Conservation (phyloP, 2,888 invertebrate genomes). For the Harpalus rufipes region DNA sequence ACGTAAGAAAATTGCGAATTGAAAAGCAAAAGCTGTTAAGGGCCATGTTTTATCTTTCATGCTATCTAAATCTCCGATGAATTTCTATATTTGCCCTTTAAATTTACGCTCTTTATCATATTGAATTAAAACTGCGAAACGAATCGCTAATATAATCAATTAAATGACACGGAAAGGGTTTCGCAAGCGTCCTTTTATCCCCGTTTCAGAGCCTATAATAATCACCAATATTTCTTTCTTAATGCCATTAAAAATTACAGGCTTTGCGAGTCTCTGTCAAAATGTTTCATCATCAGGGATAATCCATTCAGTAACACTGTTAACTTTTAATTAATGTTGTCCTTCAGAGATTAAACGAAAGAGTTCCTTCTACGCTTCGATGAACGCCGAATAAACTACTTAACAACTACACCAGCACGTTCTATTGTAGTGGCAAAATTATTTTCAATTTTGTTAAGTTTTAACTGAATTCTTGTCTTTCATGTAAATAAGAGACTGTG, state of each 20-base stretch:
- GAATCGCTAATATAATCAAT: slow-evolving; percentile 6
- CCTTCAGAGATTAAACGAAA: slow-evolving; percentile 45
- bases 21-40: background rate
- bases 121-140: background rate
- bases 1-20: no score
- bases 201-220: slow-evolving; percentile 20
- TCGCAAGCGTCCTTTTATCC: slow-evolving; percentile 23
- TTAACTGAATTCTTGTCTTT: background rate
- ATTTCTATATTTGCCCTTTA: background rate
- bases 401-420: background rate
- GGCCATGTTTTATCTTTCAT: background rate
- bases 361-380: slow-evolving; percentile 27
- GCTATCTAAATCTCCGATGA: background rate
- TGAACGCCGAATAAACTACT: slow-evolving; percentile 19
- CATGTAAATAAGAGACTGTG: no score
- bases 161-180: background rate
- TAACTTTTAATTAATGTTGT: slow-evolving; percentile 59
- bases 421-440: background rate
- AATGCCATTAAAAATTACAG: slow-evolving; percentile 47
- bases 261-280: slow-evolving; percentile 35
- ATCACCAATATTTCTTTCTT: slow-evolving; percentile 44
- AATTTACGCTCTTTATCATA: background rate
- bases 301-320: slow-evolving; percentile 55
- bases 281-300: slow-evolving; percentile 55
- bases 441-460: background rate